Evolutionary conservation across 1,140 invertebrate species (phyloP).

Genomic region (Calliphora vicina): DNA sequence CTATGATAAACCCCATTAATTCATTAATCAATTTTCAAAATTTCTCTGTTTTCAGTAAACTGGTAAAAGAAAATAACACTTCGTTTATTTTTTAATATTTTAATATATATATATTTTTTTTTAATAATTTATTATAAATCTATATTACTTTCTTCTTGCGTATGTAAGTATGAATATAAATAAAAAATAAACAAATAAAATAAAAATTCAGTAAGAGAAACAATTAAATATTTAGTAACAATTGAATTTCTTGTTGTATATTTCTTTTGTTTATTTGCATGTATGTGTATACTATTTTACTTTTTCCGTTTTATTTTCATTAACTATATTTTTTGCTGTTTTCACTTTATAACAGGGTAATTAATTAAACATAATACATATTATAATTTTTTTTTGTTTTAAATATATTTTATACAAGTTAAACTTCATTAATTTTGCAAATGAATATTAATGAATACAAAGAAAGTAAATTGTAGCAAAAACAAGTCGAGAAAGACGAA

Average conservation of each 20-base stretch:
- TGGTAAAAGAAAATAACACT: not conserved
- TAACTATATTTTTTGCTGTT: not conserved
- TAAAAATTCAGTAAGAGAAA: not conserved
- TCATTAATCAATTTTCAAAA: not conserved
- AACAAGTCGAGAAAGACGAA: not conserved
- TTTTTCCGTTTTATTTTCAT: conserved; percentile 5
- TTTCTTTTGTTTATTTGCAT: not conserved
- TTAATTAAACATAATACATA: no score
- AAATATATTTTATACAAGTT: conserved; percentile 2
- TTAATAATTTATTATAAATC: conserved; percentile 15
- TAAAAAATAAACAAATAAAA: conserved; percentile 5
- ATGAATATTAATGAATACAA: not conserved
- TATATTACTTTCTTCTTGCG: not conserved
- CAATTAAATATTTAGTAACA: conserved; percentile 16
- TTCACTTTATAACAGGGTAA: not conserved
- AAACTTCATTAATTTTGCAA: not conserved
- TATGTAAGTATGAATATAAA: not conserved
- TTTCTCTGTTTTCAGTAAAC: not conserved
- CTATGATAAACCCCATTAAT: no score
- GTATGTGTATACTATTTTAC: no score
- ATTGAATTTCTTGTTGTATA: not conserved
- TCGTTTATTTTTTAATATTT: not conserved
- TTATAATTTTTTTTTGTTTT: no score
- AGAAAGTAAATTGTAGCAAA: not conserved
- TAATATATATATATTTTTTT: not conserved